Percentiles rank a stretch among this genome's conserved stretches.
Evolutionary conservation across 1,140 invertebrate genomes (phyloP).

Genomic region (Rhyzopertha dominica): DNA sequence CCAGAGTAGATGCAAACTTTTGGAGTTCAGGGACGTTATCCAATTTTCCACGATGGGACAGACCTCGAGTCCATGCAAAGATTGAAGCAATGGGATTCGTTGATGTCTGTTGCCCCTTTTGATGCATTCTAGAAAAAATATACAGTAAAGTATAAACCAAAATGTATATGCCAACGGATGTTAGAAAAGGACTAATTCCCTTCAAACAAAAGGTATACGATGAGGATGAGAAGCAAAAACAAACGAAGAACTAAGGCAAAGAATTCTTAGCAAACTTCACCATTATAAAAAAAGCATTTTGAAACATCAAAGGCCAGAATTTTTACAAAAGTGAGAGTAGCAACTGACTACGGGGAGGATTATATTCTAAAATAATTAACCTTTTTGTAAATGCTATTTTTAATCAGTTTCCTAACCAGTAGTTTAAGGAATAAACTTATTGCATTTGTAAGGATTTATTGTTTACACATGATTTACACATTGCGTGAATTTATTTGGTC

Average conservation of each 20-base stretch:
- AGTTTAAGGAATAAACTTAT: too few species aligned
- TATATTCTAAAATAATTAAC: too few species aligned
- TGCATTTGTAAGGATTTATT: too few species aligned
- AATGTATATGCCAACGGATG: too few species aligned
- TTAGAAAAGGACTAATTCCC: neutral
- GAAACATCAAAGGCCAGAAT: too few species aligned
- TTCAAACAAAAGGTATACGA: neutral
- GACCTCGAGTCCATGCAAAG: conserved; percentile 85
- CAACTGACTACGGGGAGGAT: too few species aligned
- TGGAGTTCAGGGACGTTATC: conserved; percentile 70
- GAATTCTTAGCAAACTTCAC: neutral
- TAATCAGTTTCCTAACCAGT: too few species aligned
- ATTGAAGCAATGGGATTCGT: conserved; percentile 91
- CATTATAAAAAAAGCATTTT: neutral
- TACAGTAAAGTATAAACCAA: conserved; percentile 8
- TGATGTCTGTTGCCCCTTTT: conserved; percentile 77
- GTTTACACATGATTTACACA: too few species aligned
- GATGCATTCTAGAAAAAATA: conserved; percentile 54
- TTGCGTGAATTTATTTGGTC: too few species aligned
- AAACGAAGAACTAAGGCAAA: neutral
- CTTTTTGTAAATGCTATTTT: too few species aligned
- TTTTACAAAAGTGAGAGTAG: too few species aligned
- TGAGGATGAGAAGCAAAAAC: neutral
- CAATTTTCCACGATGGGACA: conserved; percentile 76
- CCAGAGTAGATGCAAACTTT: conserved; percentile 51